Conservation (phyloP, 2,113 vertebrate species). For the Limanda limanda region DNA sequence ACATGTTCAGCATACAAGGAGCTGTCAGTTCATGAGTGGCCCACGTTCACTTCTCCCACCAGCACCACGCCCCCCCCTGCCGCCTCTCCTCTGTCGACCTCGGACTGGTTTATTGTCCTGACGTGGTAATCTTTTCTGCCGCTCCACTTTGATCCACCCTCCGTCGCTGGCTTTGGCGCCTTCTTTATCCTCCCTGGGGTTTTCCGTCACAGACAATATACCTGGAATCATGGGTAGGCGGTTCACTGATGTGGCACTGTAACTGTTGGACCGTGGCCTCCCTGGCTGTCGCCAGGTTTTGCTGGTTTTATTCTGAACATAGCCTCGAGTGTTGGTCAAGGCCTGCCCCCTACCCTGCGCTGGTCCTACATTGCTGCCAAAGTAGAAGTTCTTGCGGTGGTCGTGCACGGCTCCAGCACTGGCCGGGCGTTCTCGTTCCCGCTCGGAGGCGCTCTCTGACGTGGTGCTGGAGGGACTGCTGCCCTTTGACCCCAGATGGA, state of each 20-base stretch:
- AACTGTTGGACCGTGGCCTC: slow-evolving; percentile 75
- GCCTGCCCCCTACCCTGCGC: slow-evolving; percentile 54
- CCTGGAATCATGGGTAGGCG: slow-evolving; percentile 86
- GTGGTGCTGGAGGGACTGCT: slow-evolving; percentile 93
- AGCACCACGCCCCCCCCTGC: slow-evolving; percentile 81
- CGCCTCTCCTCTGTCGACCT: slow-evolving; percentile 84
- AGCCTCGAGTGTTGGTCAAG: slow-evolving; percentile 49
- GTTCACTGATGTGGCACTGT: slow-evolving; percentile 37
- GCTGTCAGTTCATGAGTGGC: slow-evolving; percentile 20
- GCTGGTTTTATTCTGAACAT: slow-evolving; percentile 58
- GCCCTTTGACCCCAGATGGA: slow-evolving; percentile 92
- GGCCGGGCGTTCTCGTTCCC: slow-evolving; percentile 83
- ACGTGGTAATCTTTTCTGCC: slow-evolving; percentile 85
- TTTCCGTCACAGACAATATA: slow-evolving; percentile 80
- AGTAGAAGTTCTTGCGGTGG: slow-evolving; percentile 68
- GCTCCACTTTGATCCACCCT: slow-evolving; percentile 94
- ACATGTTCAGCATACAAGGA: slow-evolving; percentile 24
- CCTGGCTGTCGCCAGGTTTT: slow-evolving; percentile 73
- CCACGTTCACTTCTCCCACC: slow-evolving; percentile 70
- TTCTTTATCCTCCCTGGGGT: slow-evolving; percentile 73
- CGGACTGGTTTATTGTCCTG: slow-evolving; percentile 81
- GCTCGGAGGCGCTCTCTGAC: slow-evolving; percentile 87
- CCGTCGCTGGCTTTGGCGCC: slow-evolving; percentile 85
- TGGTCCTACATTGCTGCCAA: slow-evolving; percentile 64
- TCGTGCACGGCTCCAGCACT: slow-evolving; percentile 69